A percentile compares a stretch with the other conserved stretches of the same genome.
Evolutionary conservation across 2,888 invertebrate genomes (phyloP).

Genomic region (Odontocerum albicorne): DNA sequence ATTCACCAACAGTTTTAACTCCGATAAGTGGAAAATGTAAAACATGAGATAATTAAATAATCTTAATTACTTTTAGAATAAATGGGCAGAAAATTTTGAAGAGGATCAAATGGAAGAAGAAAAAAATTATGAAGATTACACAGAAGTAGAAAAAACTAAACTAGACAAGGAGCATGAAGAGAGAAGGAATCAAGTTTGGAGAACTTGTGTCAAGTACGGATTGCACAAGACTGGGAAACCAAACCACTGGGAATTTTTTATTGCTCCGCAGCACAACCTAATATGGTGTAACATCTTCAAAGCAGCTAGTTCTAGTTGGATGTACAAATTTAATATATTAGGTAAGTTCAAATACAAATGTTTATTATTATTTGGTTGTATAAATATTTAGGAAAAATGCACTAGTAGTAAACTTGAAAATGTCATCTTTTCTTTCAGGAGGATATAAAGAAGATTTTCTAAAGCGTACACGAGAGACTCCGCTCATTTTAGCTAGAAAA

Average conservation of each 20-base stretch:
- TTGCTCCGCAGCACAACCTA: conserved; percentile 66
- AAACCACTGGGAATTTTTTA: conserved; percentile 75
- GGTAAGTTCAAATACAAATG: conserved; percentile 47
- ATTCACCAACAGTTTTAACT: too few species aligned
- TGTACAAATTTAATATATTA: conserved; percentile 76
- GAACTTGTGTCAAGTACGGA: conserved; percentile 53
- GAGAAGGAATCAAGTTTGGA: conserved; percentile 50
- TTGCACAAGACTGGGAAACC: conserved; percentile 51
- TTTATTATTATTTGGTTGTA: conserved; percentile 27
- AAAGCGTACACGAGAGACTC: conserved; percentile 61
- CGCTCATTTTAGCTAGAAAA: conserved; percentile 67
- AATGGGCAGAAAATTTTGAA: conserved; percentile 35
- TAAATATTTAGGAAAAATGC: not conserved
- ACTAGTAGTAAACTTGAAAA: not conserved
- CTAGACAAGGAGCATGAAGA: conserved; percentile 55
- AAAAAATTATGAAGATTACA: conserved; percentile 43
- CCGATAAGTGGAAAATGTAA: too few species aligned
- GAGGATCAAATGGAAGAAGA: conserved; percentile 18
- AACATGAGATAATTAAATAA: too few species aligned
- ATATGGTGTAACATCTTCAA: conserved; percentile 78
- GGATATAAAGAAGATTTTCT: conserved; percentile 63
- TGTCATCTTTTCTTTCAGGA: conserved; percentile 44
- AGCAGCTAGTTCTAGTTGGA: conserved; percentile 78
- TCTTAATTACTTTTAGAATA: conserved; percentile 28
- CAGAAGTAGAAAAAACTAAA: conserved; percentile 47